Base-by-base conservation (phyloP, 64 coral and sea anemone species). In the Cladopsammia gracilis region DNA sequence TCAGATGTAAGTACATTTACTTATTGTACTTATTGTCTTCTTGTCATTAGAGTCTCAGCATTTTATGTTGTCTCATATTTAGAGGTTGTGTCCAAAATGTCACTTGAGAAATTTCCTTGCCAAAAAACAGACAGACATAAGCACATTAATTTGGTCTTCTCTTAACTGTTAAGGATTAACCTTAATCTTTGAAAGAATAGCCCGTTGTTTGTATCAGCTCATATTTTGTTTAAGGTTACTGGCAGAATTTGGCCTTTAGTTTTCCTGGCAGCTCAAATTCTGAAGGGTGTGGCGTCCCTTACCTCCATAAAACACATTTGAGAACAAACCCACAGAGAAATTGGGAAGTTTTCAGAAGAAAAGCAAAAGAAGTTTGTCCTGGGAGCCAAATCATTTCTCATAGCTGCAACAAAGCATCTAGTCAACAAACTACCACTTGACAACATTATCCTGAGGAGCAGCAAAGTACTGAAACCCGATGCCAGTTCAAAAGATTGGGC, bases 361-460 rank as follows among this genome's bases (percentile, higher is more conserved):
- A 93, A 92, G 71, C 72, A 86, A n/a, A n/a, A n/a, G n/a, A n/a
- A n/a, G n/a, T n/a, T n/a, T n/a, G n/a, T n/a, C n/a, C n/a, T n/a
- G n/a, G n/a, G n/a, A n/a, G n/a, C n/a, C n/a, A n/a, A n/a, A n/a
- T n/a, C n/a, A n/a, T n/a, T n/a, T n/a, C n/a, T n/a, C n/a, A n/a
- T n/a, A n/a, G n/a, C n/a, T n/a, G n/a, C n/a, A n/a, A n/a, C n/a
- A n/a, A n/a, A n/a, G 76, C 92, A 94, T 89, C 92, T 94, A 25
- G 62, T 94, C 23, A 94, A 74, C 67, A 93, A 81, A 58, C 58
- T 93, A 87, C 91, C 75, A 66, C 76, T 94, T 82, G 77, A 82
- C 78, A 94, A 82, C 79, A n/a, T 67, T 19, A 94, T 89, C n/a
- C 86, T 94, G 45, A 83, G 65, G 19, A 93, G 85, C 81, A 77